Evolutionary conservation across 2,888 invertebrate species (phyloP).

Genomic region (Nymphalis c-album): DNA sequence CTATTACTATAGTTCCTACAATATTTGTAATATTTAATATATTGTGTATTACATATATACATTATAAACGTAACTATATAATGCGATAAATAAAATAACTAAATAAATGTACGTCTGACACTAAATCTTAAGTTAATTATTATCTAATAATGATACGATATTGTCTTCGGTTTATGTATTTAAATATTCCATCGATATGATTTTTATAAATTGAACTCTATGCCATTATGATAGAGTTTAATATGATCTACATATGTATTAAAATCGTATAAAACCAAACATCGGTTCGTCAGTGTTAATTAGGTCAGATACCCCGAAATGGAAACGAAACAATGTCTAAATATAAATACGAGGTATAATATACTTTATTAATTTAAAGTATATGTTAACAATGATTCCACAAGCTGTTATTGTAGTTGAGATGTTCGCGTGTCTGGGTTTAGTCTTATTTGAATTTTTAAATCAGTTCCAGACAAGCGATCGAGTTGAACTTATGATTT

Average conservation of each 20-base stretch:
- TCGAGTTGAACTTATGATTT: too few species aligned
- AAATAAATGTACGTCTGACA: too few species aligned
- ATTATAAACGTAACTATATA: background rate
- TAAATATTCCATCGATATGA: background rate
- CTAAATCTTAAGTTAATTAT: background rate
- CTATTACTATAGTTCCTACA: too few species aligned
- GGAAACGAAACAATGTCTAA: slow-evolving; percentile 13
- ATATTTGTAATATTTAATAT: too few species aligned
- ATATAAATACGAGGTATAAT: slow-evolving; percentile 4
- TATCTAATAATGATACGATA: slow-evolving; percentile 1
- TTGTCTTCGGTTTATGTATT: background rate
- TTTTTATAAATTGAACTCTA: background rate
- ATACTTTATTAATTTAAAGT: too few species aligned
- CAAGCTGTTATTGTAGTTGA: too few species aligned
- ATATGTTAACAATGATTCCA: too few species aligned
- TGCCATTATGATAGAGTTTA: background rate
- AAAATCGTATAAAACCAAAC: slow-evolving; percentile 8
- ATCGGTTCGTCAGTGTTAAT: slow-evolving; percentile 17
- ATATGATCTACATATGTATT: background rate
- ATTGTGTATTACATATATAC: background rate
- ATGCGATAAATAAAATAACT: too few species aligned
- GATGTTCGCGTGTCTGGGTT: too few species aligned
- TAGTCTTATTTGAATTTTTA: too few species aligned
- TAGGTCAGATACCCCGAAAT: slow-evolving; percentile 22
- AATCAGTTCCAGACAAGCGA: too few species aligned